Conservation (phyloP, 2,888 invertebrate species). For the Podotricha telesiphe region DNA sequence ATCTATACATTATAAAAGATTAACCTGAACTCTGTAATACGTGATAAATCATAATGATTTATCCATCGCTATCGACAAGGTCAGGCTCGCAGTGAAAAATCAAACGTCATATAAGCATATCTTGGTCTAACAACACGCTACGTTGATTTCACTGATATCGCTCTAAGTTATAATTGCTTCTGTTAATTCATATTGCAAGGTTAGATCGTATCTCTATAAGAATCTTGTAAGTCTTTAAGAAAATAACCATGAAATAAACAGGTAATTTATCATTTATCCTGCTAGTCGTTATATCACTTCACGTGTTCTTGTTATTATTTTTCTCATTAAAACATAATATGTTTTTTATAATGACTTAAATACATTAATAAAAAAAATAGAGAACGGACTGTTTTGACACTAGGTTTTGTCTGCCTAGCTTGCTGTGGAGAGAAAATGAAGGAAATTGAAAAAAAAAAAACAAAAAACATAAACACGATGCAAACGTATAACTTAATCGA, state of each 20-base stretch:
- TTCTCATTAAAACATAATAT: slow-evolving; percentile 9
- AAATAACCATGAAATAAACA: not conserved
- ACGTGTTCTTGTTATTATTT: not conserved
- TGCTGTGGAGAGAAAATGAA: no score
- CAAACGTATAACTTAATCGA: not conserved
- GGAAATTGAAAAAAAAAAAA: no score
- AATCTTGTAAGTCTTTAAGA: not conserved
- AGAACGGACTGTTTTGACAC: no score
- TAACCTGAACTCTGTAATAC: slow-evolving; percentile 16
- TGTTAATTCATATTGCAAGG: slow-evolving; percentile 11
- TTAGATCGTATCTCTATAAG: slow-evolving; percentile 10
- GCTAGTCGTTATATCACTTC: not conserved
- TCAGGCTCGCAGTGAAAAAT: slow-evolving; percentile 23
- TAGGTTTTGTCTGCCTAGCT: no score
- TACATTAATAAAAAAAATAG: not conserved
- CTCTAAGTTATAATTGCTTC: slow-evolving; percentile 17
- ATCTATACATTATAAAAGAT: slow-evolving; percentile 10
- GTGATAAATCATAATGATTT: slow-evolving; percentile 26
- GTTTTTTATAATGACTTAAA: not conserved
- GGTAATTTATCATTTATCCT: not conserved
- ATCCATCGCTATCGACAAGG: slow-evolving; percentile 29
- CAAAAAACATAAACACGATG: no score
- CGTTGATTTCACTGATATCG: slow-evolving; percentile 7
- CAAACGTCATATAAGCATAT: slow-evolving; percentile 20
- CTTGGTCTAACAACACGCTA: slow-evolving; percentile 20